Percentiles rank a stretch among this genome's conserved stretches.
Conservation (phyloP, 2,113 vertebrate genomes). For the Odocoileus hemionus region DNA sequence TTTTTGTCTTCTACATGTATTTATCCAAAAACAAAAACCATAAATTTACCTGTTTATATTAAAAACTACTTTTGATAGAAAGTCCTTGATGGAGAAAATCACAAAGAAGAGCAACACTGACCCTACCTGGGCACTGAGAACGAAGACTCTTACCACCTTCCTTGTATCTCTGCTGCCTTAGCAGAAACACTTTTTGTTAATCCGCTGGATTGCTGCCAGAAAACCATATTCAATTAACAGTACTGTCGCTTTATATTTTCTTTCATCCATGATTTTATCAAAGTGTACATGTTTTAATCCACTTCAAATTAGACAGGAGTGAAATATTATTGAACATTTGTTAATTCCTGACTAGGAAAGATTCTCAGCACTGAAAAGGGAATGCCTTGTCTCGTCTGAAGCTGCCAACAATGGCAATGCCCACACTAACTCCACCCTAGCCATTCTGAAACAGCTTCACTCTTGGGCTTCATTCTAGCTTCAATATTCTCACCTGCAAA, state of each 20-base stretch:
- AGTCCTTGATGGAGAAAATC: background rate
- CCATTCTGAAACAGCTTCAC: slow-evolving; percentile 15
- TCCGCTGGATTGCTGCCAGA: background rate
- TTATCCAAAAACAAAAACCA: slow-evolving; percentile 7
- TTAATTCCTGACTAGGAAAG: background rate
- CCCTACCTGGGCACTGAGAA: background rate
- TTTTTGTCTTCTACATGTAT: background rate
- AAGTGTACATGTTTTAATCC: background rate
- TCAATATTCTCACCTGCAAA: slow-evolving; percentile 67
- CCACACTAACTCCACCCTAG: background rate
- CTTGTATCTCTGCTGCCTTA: background rate
- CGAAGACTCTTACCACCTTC: background rate
- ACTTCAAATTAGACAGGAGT: background rate
- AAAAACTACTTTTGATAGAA: background rate
- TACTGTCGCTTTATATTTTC: background rate
- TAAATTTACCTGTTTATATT: background rate
- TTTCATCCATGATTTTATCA: background rate
- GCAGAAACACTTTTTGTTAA: background rate
- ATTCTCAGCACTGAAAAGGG: background rate
- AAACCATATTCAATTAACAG: background rate
- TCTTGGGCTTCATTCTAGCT: slow-evolving; percentile 29
- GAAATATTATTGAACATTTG: background rate
- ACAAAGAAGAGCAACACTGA: background rate
- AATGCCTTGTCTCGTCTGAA: background rate
- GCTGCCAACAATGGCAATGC: background rate